Base-by-base conservation (phyloP, 2,113 vertebrate species). In the Gorsachius goisagi region DNA sequence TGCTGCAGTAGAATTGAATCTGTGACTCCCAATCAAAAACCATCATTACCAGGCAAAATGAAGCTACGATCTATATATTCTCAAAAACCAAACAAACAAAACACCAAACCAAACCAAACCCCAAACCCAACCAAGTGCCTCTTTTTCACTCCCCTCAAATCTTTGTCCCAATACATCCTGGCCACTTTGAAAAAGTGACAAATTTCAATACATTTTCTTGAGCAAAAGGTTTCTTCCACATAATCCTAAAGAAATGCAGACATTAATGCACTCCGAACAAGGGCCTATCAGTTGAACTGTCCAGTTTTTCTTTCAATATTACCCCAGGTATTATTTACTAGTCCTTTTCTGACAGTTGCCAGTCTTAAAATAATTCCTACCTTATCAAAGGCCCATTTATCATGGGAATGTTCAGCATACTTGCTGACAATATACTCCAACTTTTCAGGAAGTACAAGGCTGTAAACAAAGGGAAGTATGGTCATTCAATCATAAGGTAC, bases 351-450 rank as follows among this genome's bases (percentile, higher is more conserved):
- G 50, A 93, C 30, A 74, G 18, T 13, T 91, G 59, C 50, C 45
- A 80, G 27, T 55, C 75, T 84, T 89, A 75, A 76, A 96, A 88
- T 63, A 76, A 90, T 86, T 93, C 98, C 85, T 98, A 99, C 99
- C 99, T 99, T 99, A 93, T 99, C 99, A 96, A 98, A 98, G 78
- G 99, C 98, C 99, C 99, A 99, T 97, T 99, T 99, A 78, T 99
- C 99, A 72, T 99, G 99, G 58, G 98, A 98, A 90, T 99, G 99
- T 89, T 99, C 99, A 7, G 98, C 99, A 35, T 99, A 99, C 97
- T 99, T 99, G 98, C 99, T 99, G 96, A 99, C 98, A 85, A 99
- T 98, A 92, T 98, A 98, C 88, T 99, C 99, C 93, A 99, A 69
- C 96, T 99, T 99, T 97, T 99, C 99, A 75, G 99, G 99, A 89